Conservation (phyloP, 2,797 vertebrate species). For the Sebastes flavidus region DNA sequence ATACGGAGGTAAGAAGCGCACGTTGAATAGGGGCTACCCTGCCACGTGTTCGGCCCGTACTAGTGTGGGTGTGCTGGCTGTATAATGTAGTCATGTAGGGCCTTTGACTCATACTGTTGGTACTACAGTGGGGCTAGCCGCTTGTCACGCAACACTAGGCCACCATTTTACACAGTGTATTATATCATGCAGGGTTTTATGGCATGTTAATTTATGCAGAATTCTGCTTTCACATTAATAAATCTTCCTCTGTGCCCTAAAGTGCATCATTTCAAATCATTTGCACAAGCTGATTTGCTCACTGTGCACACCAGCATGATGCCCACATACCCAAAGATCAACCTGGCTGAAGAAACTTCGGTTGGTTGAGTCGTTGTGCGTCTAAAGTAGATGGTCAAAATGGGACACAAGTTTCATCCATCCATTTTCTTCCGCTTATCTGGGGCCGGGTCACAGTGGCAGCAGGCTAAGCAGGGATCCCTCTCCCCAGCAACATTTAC, state of each 20-base stretch:
- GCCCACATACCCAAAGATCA: neutral
- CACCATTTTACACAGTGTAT: neutral
- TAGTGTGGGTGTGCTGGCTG: slow-evolving; percentile 4
- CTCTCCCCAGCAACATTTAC: too few relatives aligned
- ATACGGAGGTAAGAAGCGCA: slow-evolving; percentile 10
- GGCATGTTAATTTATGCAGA: neutral
- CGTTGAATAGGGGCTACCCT: slow-evolving; percentile 38
- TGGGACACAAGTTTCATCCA: neutral
- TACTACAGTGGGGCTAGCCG: slow-evolving; percentile 1
- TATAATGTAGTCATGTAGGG: slow-evolving; percentile 12
- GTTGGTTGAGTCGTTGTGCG: neutral
- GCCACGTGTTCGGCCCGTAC: slow-evolving; percentile 23
- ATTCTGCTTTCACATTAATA: neutral
- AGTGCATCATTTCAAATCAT: neutral
- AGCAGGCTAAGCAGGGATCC: too few relatives aligned
- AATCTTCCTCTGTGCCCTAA: neutral
- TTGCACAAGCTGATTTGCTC: neutral
- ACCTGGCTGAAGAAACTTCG: neutral
- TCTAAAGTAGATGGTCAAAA: neutral
- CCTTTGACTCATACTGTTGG: slow-evolving; percentile 28
- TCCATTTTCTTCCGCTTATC: too few relatives aligned
- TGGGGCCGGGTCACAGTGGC: too few relatives aligned
- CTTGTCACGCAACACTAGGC: neutral
- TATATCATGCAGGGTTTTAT: too few relatives aligned
- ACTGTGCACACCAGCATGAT: neutral